Evolutionary conservation across 2,113 vertebrate species (phyloP).

Genomic region (Aptenodytes patagonicus): DNA sequence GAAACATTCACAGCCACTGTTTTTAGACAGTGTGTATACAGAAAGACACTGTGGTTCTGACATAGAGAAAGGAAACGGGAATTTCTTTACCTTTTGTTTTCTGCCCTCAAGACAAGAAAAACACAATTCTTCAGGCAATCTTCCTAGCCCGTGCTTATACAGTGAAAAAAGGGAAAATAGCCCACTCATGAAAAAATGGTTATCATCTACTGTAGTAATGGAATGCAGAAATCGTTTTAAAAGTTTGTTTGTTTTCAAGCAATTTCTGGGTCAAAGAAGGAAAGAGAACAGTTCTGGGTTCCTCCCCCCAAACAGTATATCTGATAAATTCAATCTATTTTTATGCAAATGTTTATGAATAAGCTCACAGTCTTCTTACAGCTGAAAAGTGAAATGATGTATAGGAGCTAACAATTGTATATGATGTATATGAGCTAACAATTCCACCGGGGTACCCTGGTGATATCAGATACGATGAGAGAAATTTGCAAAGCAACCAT

Average conservation of each 20-base stretch:
- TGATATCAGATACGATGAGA: accelerated
- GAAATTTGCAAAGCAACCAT: background rate
- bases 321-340: background rate
- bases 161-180: background rate
- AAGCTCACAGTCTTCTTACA: background rate
- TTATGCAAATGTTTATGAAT: background rate
- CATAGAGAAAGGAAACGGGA: background rate
- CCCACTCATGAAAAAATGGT: background rate
- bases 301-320: background rate
- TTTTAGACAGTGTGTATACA: background rate
- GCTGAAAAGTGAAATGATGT: background rate
- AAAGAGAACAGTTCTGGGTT: background rate
- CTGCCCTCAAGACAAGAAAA: background rate
- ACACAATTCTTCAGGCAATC: background rate
- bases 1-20: background rate
- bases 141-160: background rate
- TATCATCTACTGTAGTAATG: background rate
- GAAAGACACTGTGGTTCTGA: background rate
- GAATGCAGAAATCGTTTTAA: background rate
- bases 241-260: background rate
- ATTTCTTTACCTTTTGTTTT: background rate
- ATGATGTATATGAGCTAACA: background rate
- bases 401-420: background rate
- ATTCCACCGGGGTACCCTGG: background rate
- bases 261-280: background rate